A percentile compares a stretch with the other conserved stretches of the same genome.
Conservation (phyloP, 2,113 vertebrate species). For the Rhineura floridana region DNA sequence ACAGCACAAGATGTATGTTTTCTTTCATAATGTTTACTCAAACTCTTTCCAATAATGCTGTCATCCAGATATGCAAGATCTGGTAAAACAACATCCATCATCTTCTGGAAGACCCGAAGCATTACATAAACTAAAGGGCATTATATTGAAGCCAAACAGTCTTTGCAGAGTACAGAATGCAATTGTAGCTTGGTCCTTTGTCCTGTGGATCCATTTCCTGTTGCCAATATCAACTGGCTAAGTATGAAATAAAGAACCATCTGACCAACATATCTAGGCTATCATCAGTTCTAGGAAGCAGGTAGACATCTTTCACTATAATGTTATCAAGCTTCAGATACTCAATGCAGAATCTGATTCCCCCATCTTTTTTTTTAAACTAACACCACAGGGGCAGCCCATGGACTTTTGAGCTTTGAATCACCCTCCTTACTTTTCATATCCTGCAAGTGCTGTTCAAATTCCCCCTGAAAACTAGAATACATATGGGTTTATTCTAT, state of each 20-base stretch:
- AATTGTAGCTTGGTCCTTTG: background rate
- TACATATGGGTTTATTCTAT: background rate
- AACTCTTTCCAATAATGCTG: background rate
- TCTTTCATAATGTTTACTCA: no score
- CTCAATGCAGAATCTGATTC: background rate
- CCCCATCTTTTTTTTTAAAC: background rate
- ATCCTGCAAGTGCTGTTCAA: background rate
- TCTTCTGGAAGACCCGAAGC: background rate
- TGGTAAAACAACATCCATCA: background rate
- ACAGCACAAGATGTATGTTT: background rate
- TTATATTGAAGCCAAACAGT: background rate
- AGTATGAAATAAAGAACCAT: background rate
- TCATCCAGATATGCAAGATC: background rate
- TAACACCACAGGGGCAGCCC: no score
- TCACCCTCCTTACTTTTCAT: background rate
- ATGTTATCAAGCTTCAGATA: background rate
- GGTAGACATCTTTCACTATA: background rate
- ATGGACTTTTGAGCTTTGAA: no score
- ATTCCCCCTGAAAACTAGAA: background rate
- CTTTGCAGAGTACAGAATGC: background rate
- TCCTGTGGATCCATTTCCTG: background rate
- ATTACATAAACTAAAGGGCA: background rate
- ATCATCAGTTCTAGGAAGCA: background rate
- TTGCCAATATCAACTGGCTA: background rate
- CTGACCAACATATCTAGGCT: background rate